Base-by-base conservation (phyloP, 2,113 vertebrate genomes). In the Pelmatolapia mariae region DNA sequence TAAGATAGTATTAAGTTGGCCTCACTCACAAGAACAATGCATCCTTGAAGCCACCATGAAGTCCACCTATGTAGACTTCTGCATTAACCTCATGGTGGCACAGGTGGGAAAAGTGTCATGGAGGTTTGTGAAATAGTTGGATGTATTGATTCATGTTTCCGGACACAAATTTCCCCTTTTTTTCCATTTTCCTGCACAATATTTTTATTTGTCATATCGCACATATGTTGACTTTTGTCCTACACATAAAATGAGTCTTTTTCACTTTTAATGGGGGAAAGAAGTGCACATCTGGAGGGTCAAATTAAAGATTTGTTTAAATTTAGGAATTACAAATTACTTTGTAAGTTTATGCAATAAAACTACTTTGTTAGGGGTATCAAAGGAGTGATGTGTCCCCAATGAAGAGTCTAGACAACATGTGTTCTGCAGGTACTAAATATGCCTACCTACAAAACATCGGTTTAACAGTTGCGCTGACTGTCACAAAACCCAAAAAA, bases 81-180 rank as follows among this genome's bases (percentile, higher is more conserved):
- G 6, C 59, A 63, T 36, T 36, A 33, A 63, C 59, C 22, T 22
- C 63, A 68, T 0, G 1, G 19, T 68, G 33, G 63, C 33, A 13
- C 33, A 3, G 0, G 11, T 68, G 33, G 11, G 33, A 68, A 68
- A 68, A 38, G 33, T 22, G 7, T 66, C 0, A 66, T 38, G 10
- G 33, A 68, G 63, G 3, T 68, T 68, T 68, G 63, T 68, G 19
- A 68, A 38, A 68, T 38, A 66, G 19, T 66, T 38, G 31, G 33
- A n/a, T 66, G 31, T 0, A 66, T 2, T 66, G 61, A 63, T 36
- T 63, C 10, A 63, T 36, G 59, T 66, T 66, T 66, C 33, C 10
- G 0, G 61, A 66, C 18, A 38, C 61, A 66, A 66, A 38, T 66
- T 38, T 71, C 12, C 12, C 5, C 12, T 1, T 16, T 43, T 13